Base-by-base conservation (phyloP, 1,140 invertebrate genomes). In the Atopsyche davidsoni region DNA sequence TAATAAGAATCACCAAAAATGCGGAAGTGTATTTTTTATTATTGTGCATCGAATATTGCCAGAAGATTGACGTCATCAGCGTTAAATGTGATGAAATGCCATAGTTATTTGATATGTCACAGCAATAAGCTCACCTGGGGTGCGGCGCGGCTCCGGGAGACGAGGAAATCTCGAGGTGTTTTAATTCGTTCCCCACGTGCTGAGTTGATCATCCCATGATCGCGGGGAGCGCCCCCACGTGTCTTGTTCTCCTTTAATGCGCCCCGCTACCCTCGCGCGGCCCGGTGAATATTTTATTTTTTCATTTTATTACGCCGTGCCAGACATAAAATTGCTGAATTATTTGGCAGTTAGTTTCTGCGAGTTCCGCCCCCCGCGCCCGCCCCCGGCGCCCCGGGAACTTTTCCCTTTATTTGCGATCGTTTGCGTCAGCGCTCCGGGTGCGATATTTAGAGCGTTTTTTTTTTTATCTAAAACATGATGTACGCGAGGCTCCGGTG, bases 241-340 rank as follows among this genome's bases (percentile, higher is more conserved):
- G 28, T 10, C 23, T 19, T 17, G 24, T 13, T 18, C 50, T 19
- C 2, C 41, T 17, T 28, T 19, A 42, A 24, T 19, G 16, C n/a
- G 7, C 23, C 42, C 31, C 42, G 10, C 50, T 34, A 14, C 36
- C 13, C 36, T 7, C 19, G 54, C 23, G 36, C 31, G 34, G 42
- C 42, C 24, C 43, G 24, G 51, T 57, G 55, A 57, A 57, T 57
- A 57, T 57, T 57, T 57, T 57, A 57, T 57, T 57, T 57, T 57
- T 57, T 57, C 55, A 57, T 57, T 57, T 57, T 57, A 57, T 57
- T 57, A 57, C 55, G 45, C 41, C 45, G 50, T 38, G 51, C 39
- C 50, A 57, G 55, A 57, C 55, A 57, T 57, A 57, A 57, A 57
- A 57, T 57, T 51, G 51, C 43, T 57, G 55, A 57, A 57, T 57